These are phyloP conservation scores for Dermochelys coriacea DNA, from an alignment of 2,797 vertebrate genomes.

Conservation along the genomic window DNA sequence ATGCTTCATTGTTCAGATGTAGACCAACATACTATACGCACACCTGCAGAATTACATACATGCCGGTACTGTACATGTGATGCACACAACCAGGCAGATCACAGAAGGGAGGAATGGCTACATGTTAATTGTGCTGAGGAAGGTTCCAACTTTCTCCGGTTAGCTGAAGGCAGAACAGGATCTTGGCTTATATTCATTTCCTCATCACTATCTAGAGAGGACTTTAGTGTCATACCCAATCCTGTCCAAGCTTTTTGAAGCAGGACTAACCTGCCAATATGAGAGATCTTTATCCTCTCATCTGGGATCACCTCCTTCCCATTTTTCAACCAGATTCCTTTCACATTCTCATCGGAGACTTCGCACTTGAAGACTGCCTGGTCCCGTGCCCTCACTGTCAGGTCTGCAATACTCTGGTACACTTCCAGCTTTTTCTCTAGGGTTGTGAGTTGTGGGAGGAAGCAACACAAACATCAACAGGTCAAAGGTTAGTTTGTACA, in stretches of 20 bases:
- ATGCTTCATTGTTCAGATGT: not conserved
- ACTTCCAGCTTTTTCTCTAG: conserved; percentile 96
- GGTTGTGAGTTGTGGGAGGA: not conserved
- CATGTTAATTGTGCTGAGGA: not conserved
- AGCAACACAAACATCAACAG: conserved; percentile 12
- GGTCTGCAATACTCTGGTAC: conserved; percentile 96
- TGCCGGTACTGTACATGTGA: not conserved
- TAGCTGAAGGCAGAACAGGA: not conserved
- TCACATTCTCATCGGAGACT: conserved; percentile 96
- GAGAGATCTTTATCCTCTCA: conserved; percentile 91
- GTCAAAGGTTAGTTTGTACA: not conserved
- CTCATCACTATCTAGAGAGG: not conserved
- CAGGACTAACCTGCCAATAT: conserved; percentile 92
- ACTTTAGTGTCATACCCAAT: not conserved
- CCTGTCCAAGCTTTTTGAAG: not conserved
- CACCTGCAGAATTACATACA: not conserved
- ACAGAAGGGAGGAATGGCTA: not conserved
- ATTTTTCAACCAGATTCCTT: conserved; percentile 96
- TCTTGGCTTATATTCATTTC: not conserved
- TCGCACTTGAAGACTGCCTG: conserved; percentile 98
- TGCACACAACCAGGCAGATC: rapidly evolving
- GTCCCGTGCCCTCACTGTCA: conserved; percentile 95
- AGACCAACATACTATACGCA: not conserved
- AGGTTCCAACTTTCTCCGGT: not conserved
- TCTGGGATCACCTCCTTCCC: conserved; percentile 90